These are phyloP conservation scores for Gallirallus australis DNA, from an alignment of 2,797 vertebrate genomes.

Conservation along the genomic window DNA sequence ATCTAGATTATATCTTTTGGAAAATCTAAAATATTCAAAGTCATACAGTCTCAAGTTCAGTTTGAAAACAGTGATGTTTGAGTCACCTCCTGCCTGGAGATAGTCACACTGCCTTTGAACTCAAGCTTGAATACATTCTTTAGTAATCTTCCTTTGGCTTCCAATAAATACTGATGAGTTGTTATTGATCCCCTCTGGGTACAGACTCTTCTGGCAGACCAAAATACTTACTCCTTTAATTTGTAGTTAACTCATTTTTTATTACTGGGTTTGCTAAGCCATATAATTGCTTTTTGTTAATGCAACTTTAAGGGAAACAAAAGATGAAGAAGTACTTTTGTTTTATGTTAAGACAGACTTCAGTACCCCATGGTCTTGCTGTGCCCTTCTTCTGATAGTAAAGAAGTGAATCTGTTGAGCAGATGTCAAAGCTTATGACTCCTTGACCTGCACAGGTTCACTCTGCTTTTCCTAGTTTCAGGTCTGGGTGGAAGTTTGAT, in stretches of 20 bases:
- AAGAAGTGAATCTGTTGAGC: not conserved
- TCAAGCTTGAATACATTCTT: not conserved
- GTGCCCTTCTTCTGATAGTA: not conserved
- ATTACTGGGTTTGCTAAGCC: conserved; percentile 20
- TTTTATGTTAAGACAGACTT: not conserved
- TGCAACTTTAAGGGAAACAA: not conserved
- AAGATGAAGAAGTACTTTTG: not conserved
- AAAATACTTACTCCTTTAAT: conserved; percentile 41
- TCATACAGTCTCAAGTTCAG: fast-evolving
- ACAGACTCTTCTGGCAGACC: conserved; percentile 15
- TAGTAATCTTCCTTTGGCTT: not conserved
- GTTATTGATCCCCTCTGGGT: conserved; percentile 57
- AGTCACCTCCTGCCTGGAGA: conserved; percentile 45
- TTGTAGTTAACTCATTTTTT: conserved; percentile 45
- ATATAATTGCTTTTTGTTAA: not conserved
- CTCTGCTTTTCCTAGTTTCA: not conserved
- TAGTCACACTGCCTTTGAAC: conserved; percentile 11
- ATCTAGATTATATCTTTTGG: not conserved
- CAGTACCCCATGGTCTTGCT: not conserved
- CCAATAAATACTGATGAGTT: conserved; percentile 30
- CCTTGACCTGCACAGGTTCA: not conserved
- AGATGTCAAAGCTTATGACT: not conserved
- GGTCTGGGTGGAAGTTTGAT: not conserved
- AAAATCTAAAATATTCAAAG: not conserved
- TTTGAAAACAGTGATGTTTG: not conserved